A percentile compares a stretch with the other conserved stretches of the same genome.
Conservation (phyloP, 1,140 invertebrate genomes). For the Battus philenor region DNA sequence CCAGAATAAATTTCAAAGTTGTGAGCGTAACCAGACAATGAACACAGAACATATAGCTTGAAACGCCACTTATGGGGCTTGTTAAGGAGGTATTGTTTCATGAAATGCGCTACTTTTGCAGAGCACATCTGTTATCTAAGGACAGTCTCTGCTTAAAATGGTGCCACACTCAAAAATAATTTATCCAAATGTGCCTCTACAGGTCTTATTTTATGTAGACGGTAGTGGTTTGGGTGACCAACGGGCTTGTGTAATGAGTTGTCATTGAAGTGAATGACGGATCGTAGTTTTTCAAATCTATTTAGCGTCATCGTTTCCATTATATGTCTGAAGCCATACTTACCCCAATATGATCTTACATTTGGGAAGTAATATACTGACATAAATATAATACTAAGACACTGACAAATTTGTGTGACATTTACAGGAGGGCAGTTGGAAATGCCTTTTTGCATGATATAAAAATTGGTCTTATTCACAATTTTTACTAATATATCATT, state of each 20-base stretch:
- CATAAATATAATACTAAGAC: constrained; percentile 27
- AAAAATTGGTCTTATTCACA: constrained; percentile 21
- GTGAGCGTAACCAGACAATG: constrained; percentile 21
- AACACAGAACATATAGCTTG: constrained; percentile 25
- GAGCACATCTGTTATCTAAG: constrained; percentile 49
- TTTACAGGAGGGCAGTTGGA: constrained; percentile 16
- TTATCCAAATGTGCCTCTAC: constrained; percentile 37
- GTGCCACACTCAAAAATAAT: constrained; percentile 27
- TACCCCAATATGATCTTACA: constrained; percentile 29
- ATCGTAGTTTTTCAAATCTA: constrained; percentile 24
- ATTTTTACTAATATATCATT: constrained; percentile 15
- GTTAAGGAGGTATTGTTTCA: constrained; percentile 23
- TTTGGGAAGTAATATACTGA: constrained; percentile 27
- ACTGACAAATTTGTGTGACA: constrained; percentile 26
- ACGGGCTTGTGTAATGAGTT: constrained; percentile 20
- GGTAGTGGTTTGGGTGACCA: constrained; percentile 33
- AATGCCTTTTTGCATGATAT: constrained; percentile 20
- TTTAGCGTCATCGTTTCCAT: constrained; percentile 23
- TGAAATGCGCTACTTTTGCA: constrained; percentile 18
- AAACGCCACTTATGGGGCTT: constrained; percentile 35
- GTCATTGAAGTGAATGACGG: constrained; percentile 27
- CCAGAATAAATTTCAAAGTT: constrained; percentile 31
- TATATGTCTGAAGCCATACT: constrained; percentile 10
- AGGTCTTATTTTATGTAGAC: constrained; percentile 51
- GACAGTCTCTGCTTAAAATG: constrained; percentile 36